Evolutionary conservation across 2,113 vertebrate species (phyloP).

Genomic region (Girardinichthys multiradiatus): DNA sequence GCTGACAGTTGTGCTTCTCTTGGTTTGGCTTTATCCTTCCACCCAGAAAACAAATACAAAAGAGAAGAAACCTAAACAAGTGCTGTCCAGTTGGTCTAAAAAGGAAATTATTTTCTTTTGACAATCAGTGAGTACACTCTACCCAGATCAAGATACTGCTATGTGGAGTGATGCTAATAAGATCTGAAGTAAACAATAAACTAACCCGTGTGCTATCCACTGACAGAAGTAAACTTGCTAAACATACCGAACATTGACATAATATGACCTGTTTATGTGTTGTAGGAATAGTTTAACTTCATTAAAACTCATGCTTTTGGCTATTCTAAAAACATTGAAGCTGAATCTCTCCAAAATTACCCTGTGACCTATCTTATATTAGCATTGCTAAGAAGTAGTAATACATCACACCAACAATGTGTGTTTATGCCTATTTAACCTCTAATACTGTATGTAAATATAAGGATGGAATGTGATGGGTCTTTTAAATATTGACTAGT

Average conservation of each 20-base stretch:
- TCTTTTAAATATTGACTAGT: background rate
- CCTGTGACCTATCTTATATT: background rate
- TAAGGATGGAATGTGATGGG: background rate
- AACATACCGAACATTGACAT: no score
- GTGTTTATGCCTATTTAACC: background rate
- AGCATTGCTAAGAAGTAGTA: no score
- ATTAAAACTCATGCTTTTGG: background rate
- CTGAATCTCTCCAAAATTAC: background rate
- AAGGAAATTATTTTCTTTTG: slow-evolving; percentile 48
- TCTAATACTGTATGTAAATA: background rate
- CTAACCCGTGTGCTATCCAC: background rate
- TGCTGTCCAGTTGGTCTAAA: background rate
- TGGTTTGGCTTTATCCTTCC: slow-evolving; percentile 4
- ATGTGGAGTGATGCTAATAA: background rate
- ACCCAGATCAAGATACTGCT: background rate
- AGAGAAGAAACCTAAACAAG: slow-evolving; percentile 1
- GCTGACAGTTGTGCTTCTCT: slow-evolving; percentile 1
- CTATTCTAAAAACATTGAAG: background rate
- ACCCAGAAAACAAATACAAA: slow-evolving; percentile 11
- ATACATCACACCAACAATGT: no score
- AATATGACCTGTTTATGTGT: background rate
- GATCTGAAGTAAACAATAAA: no score
- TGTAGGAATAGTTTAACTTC: background rate
- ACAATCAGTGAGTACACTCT: slow-evolving; percentile 1
- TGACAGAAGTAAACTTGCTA: background rate